Evolutionary conservation across 2,797 vertebrate genomes (phyloP).

Genomic region (Aselliscus stoliczkanus): DNA sequence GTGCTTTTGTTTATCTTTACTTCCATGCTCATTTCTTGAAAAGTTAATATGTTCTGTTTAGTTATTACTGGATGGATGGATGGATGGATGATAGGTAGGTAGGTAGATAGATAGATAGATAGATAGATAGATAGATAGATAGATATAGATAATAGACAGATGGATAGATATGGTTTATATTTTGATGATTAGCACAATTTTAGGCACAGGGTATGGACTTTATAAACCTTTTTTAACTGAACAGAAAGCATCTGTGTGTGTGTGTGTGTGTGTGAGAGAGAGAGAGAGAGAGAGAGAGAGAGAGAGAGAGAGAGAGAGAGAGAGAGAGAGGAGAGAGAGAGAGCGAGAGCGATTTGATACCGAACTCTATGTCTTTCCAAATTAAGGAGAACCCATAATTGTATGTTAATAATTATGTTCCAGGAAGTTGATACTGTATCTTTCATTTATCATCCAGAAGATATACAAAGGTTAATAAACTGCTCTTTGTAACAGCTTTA

Average conservation of each 20-base stretch:
- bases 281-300: too few species aligned
- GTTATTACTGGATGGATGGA: neutral
- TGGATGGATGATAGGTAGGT: neutral
- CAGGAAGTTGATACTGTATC: neutral
- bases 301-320: too few species aligned
- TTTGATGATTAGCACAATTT: neutral
- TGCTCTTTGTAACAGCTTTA: neutral
- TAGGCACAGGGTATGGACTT: neutral
- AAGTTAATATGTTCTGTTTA: neutral
- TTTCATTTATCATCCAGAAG: neutral
- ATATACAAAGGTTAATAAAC: rapidly evolving
- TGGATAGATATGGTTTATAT: neutral
- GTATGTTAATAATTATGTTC: too few species aligned
- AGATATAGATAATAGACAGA: rapidly evolving
- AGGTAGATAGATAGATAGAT: too few species aligned
- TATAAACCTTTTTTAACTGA: neutral
- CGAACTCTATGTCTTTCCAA: neutral
- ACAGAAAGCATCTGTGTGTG: neutral
- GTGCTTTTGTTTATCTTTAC: neutral
- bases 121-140: rapidly evolving
- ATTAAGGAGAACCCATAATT: rapidly evolving
- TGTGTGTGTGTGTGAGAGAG: neutral
- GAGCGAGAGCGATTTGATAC: neutral
- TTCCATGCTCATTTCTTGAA: neutral
- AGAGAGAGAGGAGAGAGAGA: too few species aligned